phyloP scores from a whole-genome alignment of 2,113 vertebrate species.

The Limanda limanda region DNA sequence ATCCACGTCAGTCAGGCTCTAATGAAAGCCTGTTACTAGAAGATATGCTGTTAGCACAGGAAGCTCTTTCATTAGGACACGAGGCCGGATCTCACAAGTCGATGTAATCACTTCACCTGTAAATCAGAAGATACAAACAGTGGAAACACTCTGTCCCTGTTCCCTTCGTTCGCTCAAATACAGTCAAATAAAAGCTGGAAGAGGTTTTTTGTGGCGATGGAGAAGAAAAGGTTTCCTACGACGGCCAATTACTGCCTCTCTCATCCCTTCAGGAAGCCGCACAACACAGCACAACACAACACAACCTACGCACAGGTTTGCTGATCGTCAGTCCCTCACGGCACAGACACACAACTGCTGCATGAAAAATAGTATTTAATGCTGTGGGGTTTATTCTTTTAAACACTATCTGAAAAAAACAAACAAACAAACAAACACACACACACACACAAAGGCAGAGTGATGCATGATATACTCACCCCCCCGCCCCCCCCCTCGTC shows the following conservation, averaged over 20 bases:
- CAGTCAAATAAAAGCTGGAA: slow-evolving; percentile 4
- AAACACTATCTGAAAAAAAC: slow-evolving; percentile 39
- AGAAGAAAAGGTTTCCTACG: slow-evolving; percentile 18
- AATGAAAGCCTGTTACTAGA: no score
- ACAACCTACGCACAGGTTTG: slow-evolving; percentile 31
- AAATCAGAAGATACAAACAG: no score
- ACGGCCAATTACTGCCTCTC: slow-evolving; percentile 46
- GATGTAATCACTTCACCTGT: no score
- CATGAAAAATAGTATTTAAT: slow-evolving; percentile 31
- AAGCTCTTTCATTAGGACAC: no score
- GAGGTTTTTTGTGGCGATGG: neutral
- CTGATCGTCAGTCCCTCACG: neutral
- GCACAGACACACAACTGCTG: neutral
- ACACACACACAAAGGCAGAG: neutral
- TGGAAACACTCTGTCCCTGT: no score
- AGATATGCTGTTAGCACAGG: no score
- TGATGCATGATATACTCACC: neutral
- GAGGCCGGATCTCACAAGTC: no score
- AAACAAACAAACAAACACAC: slow-evolving; percentile 11
- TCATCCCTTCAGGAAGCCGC: slow-evolving; percentile 19
- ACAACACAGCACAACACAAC: slow-evolving; percentile 29
- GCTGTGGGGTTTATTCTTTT: slow-evolving; percentile 31
- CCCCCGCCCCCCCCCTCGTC: neutral
- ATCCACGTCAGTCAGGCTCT: no score
- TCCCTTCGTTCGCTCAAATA: neutral